These are phyloP conservation scores for Corythornis leucogaster DNA, from an alignment of 2,797 vertebrate genomes.

Conservation along the genomic window DNA sequence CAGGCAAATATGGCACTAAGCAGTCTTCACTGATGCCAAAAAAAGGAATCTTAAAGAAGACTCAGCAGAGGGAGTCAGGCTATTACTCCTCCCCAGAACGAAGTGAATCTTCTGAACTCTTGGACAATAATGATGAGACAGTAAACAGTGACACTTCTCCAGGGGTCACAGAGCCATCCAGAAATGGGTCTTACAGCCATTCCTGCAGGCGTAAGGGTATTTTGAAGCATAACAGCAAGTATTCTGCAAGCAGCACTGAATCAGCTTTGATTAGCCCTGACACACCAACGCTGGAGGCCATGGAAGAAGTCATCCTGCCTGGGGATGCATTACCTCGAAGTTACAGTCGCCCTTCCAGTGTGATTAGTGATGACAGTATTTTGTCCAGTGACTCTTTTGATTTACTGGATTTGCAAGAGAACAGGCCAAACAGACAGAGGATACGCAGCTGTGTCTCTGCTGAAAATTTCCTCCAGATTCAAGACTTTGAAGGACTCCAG, in stretches of 20 bases:
- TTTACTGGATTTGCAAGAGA: slow-evolving; percentile 90
- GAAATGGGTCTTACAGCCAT: slow-evolving; percentile 75
- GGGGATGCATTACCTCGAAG: slow-evolving; percentile 89
- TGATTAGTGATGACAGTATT: slow-evolving; percentile 92
- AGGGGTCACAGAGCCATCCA: slow-evolving; percentile 72
- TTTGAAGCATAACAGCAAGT: slow-evolving; percentile 95
- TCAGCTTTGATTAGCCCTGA: slow-evolving; percentile 77
- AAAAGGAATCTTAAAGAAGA: slow-evolving; percentile 99
- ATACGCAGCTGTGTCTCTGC: slow-evolving; percentile 95
- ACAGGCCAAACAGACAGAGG: slow-evolving; percentile 81
- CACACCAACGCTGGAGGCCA: slow-evolving; percentile 77
- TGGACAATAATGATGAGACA: slow-evolving; percentile 80
- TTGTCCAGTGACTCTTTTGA: slow-evolving; percentile 89
- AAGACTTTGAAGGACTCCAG: slow-evolving; percentile 93
- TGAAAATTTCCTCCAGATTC: slow-evolving; percentile 94
- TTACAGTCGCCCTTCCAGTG: slow-evolving; percentile 94
- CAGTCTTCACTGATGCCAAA: slow-evolving; percentile 89
- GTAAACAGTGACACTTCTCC: slow-evolving; percentile 77
- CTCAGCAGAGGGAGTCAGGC: slow-evolving; percentile 97
- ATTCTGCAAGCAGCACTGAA: slow-evolving; percentile 85
- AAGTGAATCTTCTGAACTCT: slow-evolving; percentile 93
- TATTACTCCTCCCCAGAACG: slow-evolving; percentile 98
- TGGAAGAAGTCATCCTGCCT: slow-evolving; percentile 71
- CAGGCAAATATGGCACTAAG: slow-evolving; percentile 82
- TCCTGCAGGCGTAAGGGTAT: slow-evolving; percentile 93